Evolutionary conservation across 2,797 vertebrate genomes (phyloP).

Genomic region (Pipistrellus pygmaeus): DNA sequence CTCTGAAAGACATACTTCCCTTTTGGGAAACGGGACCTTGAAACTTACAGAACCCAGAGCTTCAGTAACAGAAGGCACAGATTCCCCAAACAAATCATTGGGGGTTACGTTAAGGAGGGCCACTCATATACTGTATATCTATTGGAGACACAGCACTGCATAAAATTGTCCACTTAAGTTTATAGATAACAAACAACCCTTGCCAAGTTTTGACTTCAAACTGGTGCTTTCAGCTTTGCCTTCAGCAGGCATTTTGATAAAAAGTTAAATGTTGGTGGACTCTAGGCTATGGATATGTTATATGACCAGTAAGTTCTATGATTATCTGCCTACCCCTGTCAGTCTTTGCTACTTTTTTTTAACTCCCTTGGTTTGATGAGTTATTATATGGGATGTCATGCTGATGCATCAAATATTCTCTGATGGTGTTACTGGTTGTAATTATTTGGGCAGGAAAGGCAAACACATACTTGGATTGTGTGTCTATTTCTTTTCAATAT

Average conservation of each 20-base stretch:
- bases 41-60: not conserved
- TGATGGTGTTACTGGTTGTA: not conserved
- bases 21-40: not conserved
- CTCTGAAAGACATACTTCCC: not conserved
- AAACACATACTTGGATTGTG: not conserved
- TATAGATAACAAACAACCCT: not conserved
- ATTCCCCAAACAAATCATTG: not conserved
- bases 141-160: not conserved
- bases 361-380: not conserved
- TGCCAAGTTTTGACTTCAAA: not conserved
- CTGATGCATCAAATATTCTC: not conserved
- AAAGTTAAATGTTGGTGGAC: not conserved
- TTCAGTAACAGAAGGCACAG: not conserved
- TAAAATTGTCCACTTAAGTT: not conserved
- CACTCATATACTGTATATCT: not conserved
- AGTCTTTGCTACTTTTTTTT: not conserved
- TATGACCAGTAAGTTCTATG: not conserved
- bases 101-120: not conserved
- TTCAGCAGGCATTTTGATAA: not conserved
- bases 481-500: not conserved
- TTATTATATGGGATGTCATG: not conserved
- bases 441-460: not conserved
- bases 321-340: not conserved
- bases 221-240: not conserved
- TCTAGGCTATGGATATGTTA: not conserved